A percentile compares a stretch with the other conserved stretches of the same genome.
phyloP scores from a whole-genome alignment of 92 coral and sea anemone genomes.

The Desmophyllum pertusum region DNA sequence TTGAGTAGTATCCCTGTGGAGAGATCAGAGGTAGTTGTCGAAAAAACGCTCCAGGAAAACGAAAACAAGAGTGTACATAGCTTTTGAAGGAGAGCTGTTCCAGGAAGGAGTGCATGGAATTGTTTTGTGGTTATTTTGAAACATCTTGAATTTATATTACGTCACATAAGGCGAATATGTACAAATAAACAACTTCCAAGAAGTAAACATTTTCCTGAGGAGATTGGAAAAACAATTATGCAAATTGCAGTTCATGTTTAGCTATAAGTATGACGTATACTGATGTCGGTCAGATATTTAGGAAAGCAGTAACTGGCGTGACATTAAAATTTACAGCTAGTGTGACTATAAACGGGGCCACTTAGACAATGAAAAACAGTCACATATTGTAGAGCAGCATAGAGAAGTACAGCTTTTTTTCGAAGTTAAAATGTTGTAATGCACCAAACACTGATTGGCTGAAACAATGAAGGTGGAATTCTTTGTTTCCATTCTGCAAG shows the following conservation, averaged over 20 bases:
- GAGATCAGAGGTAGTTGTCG: not conserved
- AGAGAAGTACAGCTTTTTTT: too few species aligned
- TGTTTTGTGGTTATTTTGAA: not conserved
- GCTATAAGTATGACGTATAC: not conserved
- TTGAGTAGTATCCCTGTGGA: not conserved
- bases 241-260: not conserved
- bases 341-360: too few species aligned
- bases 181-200: not conserved
- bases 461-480: too few species aligned
- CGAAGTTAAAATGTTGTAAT: too few species aligned
- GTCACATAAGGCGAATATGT: not conserved
- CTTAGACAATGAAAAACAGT: too few species aligned
- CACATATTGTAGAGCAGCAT: too few species aligned
- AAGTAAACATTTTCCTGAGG: not conserved
- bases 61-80: not conserved
- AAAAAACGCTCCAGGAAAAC: not conserved
- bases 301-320: not conserved
- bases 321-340: not conserved
- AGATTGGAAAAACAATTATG: not conserved
- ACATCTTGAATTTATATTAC: not conserved
- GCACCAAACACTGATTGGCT: too few species aligned
- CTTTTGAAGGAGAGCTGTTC: not conserved
- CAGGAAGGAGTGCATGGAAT: not conserved
- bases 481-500: too few species aligned
- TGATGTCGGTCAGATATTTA: not conserved